Base-by-base conservation (phyloP, 2,113 vertebrate species). In the Apus apus region DNA sequence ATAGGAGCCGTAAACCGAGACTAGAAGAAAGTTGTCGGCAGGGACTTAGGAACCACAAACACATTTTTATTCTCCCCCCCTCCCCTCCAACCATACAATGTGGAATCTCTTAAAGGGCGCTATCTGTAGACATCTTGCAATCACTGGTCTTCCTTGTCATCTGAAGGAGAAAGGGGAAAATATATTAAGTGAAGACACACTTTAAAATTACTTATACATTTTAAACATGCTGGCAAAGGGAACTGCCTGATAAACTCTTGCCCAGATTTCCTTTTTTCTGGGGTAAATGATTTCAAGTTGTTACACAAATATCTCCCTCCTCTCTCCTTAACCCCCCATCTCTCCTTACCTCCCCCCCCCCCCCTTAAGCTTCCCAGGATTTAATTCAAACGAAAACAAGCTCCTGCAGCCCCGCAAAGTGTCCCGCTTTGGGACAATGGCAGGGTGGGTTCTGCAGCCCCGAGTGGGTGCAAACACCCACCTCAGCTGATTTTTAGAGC, bases 111-210 rank as follows among this genome's bases (percentile, higher is more conserved):
- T 98, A 98, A 97, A 93, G 97, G 82, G 93, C 90, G 67, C 95
- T 94, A 95, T 96, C 95, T 97, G 96, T 94, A 98, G 97, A 97
- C 97, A 97, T 98, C 97, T 98, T 97, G 97, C 97, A 96, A 96
- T 93, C 65, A 87, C 61, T 93, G 97, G 61, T 97, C 98, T 93
- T 98, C 97, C 95, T 96, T 98, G 98, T 98, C 98, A 98, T 96
- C 98, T 97, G 94, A 94, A 91, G 96, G 97, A 97, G 97, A 97
- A 97, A 95, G 95, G 97, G 94, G 96, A 92, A 98, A 97, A 98
- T 97, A 97, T 98, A 98, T 98, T 97, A 97, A 97, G 98, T 98
- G 98, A 97, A 98, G 97, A 97, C 97, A 97, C 97, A 96, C 97
- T 98, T 97, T 97, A 97, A 98, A 98, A 98, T 98, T 97, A 97